A percentile compares a stretch with the other conserved stretches of the same genome.
Conservation (phyloP, 2,113 vertebrate genomes). For the Microtus oregoni region DNA sequence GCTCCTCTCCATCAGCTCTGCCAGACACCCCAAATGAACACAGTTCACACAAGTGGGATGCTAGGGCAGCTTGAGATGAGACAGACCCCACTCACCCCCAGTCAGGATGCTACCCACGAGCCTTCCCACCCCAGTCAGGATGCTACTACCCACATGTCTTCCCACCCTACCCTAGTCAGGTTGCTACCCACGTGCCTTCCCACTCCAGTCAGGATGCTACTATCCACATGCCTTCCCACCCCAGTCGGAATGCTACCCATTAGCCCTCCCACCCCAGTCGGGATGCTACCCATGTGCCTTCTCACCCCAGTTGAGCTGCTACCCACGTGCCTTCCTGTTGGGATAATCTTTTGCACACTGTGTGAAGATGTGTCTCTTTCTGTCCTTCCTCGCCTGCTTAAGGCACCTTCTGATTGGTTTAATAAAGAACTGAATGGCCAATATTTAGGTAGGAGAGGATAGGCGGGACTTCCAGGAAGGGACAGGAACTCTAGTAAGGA, state of each 20-base stretch:
- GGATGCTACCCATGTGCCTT: background rate
- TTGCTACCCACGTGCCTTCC: background rate
- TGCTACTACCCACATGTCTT: background rate
- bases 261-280: background rate
- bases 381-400: no score
- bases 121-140: background rate
- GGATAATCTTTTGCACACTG: no score
- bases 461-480: no score
- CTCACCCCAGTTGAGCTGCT: background rate
- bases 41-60: background rate
- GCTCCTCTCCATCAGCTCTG: background rate
- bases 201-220: background rate
- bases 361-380: no score
- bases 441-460: no score
- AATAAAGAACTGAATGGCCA: no score
- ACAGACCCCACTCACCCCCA: background rate
- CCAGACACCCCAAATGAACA: background rate
- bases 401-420: no score
- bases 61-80: background rate
- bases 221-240: background rate
- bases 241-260: background rate
- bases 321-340: background rate
- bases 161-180: background rate
- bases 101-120: background rate
- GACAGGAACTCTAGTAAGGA: no score